Evolutionary conservation across 2,113 vertebrate genomes (phyloP), one percentile per base, ranked within the genome.

Genomic region (Crotalus tigris): DNA sequence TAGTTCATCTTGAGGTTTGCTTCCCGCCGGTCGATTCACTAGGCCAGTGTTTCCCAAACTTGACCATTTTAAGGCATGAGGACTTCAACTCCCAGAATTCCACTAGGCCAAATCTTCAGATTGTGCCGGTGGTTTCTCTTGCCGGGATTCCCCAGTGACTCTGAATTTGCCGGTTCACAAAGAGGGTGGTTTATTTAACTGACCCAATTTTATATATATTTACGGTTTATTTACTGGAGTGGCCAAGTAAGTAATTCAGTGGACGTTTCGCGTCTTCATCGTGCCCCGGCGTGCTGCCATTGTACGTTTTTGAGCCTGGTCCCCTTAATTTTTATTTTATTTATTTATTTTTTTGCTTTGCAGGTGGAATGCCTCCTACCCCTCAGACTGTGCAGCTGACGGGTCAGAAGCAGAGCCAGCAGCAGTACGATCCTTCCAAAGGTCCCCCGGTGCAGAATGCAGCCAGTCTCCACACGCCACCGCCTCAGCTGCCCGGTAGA

Each of bases 371-470:
- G 99, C 99, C 99, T 93, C 99, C 98, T 90, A 98, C 97, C 94
- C 99, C 98, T 39, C 98, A 99, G 94, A 96, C 98, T 0, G 98
- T 99, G 55, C 98, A 99, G 96, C 98, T 99, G 85, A 98, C 98
- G 51, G 99, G 99, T 46, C 98, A 99, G 97, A 99, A 98, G 93
- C 98, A 98, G 96, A 99, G 96, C 95, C 98, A 99, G 95, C 98
- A 98, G 49, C 98, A 99, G 92, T 99, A 99, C 3, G 99, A 99
- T 96, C 98, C 98, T 2, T 99, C 99, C 49, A 99, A 99, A 96
- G 99, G 99, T 53, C 99, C 99, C 3, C 99, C 99, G 0, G 99
- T 99, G 93, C 98, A 99, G 98, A 99, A 99, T 1, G 99, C 98
- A 0, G 99, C 99, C 4, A 99, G 98, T 59, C 96, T 99, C 87